Evolutionary conservation across 2,797 vertebrate genomes (phyloP), one percentile per base, ranked within the genome.

Genomic region (Geotrypetes seraphini): DNA sequence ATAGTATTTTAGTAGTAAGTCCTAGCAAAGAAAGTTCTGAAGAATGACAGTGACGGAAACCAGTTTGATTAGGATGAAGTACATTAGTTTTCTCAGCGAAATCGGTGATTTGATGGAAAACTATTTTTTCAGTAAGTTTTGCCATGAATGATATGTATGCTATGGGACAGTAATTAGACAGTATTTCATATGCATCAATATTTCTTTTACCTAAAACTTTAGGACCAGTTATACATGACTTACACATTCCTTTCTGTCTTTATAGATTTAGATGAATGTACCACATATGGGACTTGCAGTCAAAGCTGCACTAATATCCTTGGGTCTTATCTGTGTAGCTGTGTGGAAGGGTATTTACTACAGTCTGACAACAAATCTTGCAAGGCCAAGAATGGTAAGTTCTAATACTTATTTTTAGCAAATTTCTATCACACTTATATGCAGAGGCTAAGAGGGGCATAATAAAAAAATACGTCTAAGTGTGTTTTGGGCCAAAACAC

Each of bases 211-310:
- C 40, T 5, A 8, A 12, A 19, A 13, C 3, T 18, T 31, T 18
- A 22, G 28, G 77, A 74, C 72, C 71, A 29, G 50, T 79, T 78
- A 73, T 43, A 71, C 79, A 66, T 73, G 45, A 52, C 41, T 5
- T 1, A n/a, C n/a, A n/a, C n/a, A n/a, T n/a, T n/a, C n/a, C n/a
- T n/a, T 36, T 15, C 21, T 63, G 59, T 73, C 63, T 53, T 80
- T 73, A 60, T 65, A 99, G 96, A 99, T 80, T 69, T 88, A 77
- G 86, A 99, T 82, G 96, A 99, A 77, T 99, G 96, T 33, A 57
- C 81, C 44, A 50, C 37, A 6, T 99, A 99, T 16, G 96, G 93
- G 19, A 73, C 75, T 16, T 99, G 96, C 37, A 96, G 92, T 75
- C 96, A 99, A 75, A 87, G 58, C 45, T 99, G 96, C 65, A 50